These are phyloP conservation scores for Eudasyphora cyanicolor DNA, from an alignment of 2,888 invertebrate species.

Conservation along the genomic window DNA sequence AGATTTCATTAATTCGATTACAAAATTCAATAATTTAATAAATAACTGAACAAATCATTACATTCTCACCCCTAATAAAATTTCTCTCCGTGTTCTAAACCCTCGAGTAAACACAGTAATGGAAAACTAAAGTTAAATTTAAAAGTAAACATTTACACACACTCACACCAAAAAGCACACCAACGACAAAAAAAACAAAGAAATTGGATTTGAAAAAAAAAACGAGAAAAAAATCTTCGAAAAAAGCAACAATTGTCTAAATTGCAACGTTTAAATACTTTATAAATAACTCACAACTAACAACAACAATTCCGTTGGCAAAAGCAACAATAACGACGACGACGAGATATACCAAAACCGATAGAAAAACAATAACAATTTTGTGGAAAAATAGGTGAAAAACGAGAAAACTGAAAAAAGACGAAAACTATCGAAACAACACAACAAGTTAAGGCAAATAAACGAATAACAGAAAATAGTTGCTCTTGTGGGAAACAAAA, in stretches of 20 bases:
- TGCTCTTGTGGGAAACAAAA: background rate
- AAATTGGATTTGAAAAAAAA: background rate
- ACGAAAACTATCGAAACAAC: slow-evolving; percentile 19
- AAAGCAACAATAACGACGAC: slow-evolving; percentile 37
- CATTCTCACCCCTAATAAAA: too few relatives aligned
- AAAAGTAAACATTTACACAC: slow-evolving; percentile 28
- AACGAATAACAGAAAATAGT: background rate
- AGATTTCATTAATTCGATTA: too few relatives aligned
- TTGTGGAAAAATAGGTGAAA: background rate
- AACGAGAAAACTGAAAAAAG: background rate
- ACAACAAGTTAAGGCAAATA: background rate
- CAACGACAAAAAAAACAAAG: background rate
- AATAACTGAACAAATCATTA: too few relatives aligned
- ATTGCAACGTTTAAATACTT: slow-evolving; percentile 74
- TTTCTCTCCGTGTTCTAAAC: too few relatives aligned
- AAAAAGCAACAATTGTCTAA: slow-evolving; percentile 67
- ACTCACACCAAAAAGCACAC: background rate
- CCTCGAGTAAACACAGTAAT: slow-evolving; percentile 16
- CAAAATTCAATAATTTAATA: too few relatives aligned
- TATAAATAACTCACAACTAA: slow-evolving; percentile 69
- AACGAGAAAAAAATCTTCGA: slow-evolving; percentile 33
- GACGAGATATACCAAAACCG: slow-evolving; percentile 18
- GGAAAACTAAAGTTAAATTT: slow-evolving; percentile 34
- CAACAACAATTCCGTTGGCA: too few relatives aligned
- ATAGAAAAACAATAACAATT: background rate